Base-by-base conservation (phyloP, 2,797 vertebrate species). In the Ctenochaetus hawaiiensis region DNA sequence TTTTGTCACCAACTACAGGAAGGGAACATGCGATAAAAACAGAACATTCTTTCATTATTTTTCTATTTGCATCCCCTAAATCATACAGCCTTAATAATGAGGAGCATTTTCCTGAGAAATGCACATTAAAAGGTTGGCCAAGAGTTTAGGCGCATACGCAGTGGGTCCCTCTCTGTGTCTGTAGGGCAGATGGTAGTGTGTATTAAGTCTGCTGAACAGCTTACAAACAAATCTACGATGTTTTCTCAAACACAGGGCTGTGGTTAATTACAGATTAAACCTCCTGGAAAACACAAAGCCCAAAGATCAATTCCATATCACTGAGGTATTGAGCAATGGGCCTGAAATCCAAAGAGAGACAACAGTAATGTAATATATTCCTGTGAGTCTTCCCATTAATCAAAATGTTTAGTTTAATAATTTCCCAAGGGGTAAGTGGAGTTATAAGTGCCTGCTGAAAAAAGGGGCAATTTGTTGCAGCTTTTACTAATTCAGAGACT, bases 171-270 rank as follows among this genome's bases (percentile, higher is more conserved):
- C 49, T 14, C 0, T 18, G 74, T 58, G 72, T 90, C 88, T 93
- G 89, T 71, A 23, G 22, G 56, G 78, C 92, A 93, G 84, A 92
- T 93, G 86, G 39, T 47, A 1, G 37, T 77, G 63, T 76, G 79
- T 82, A 63, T 75, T 75, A 65, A 26, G 39, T 77, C 71, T 73
- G 83, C 53, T 37, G 44, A 82, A 83, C 45, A 71, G 75, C 82
- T 81, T 78, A 91, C 82, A 91, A 89, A 91, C 82, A 91, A 89
- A 88, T 76, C 69, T 63, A 37, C 60, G 51, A 85, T 61, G 63
- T 67, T 75, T 66, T 65, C 52, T 73, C 67, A 83, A 77, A 83
- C 69, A 75, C 67, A 70, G 22, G 72, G 52, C 88, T 91, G 89
- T 47, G 60, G 66, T 77, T 65, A 80, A 86, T 91, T 84, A 90